These are phyloP conservation scores for Omphaloscelis lunosa DNA, from an alignment of 2,888 invertebrate genomes.

Conservation along the genomic window DNA sequence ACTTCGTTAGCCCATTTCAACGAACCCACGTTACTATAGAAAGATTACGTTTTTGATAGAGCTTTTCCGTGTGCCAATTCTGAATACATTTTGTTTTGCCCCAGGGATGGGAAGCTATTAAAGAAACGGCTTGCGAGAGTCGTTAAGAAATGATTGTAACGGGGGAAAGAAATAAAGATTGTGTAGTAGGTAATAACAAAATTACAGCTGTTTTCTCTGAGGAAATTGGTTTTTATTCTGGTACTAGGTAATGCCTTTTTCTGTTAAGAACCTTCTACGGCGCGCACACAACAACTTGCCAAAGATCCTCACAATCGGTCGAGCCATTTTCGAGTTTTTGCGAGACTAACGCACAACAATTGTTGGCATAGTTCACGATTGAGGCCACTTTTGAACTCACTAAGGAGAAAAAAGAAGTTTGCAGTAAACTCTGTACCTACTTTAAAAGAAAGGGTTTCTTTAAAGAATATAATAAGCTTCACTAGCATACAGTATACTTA, in stretches of 20 bases:
- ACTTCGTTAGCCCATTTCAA: constrained; percentile 48
- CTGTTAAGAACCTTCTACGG: too few relatives aligned
- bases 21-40: constrained; percentile 25
- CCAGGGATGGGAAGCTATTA: constrained; percentile 10
- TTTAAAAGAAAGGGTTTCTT: not conserved
- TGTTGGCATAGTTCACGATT: not conserved
- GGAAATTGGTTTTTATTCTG: not conserved
- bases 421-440: not conserved
- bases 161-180: constrained; percentile 5
- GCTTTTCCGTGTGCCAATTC: constrained; percentile 34
- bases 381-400: not conserved
- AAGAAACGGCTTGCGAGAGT: constrained; percentile 8
- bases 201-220: not conserved
- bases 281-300: too few relatives aligned
- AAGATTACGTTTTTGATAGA: constrained; percentile 35
- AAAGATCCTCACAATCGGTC: too few relatives aligned
- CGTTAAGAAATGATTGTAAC: constrained; percentile 19
- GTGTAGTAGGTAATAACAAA: not conserved
- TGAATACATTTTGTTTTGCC: constrained; percentile 24
- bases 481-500: not conserved
- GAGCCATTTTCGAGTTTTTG: too few relatives aligned
- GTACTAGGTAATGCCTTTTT: not conserved
- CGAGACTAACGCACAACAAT: too few relatives aligned
- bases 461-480: constrained; percentile 9
- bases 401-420: too few relatives aligned